A percentile compares a stretch with the other conserved stretches of the same genome.
phyloP scores from a whole-genome alignment of 2,888 invertebrate genomes.

The Lasioglossum figueresi region DNA sequence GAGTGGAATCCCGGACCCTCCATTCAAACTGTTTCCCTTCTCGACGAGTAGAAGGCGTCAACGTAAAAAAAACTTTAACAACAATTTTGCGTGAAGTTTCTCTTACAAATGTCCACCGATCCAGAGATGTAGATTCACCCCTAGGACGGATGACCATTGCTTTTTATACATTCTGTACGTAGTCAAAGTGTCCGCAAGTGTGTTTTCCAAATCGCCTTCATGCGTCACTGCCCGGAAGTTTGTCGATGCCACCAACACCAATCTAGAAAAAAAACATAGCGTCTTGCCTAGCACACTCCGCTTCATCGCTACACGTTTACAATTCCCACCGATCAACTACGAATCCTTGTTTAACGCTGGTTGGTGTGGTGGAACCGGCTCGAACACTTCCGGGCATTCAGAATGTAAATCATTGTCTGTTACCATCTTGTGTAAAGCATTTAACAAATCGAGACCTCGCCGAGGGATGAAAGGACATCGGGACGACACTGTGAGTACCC shows the following conservation, averaged over 20 bases:
- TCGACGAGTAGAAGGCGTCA: too few species aligned
- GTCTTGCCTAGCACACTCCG: not conserved
- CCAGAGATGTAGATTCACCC: too few species aligned
- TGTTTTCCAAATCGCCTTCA: not conserved
- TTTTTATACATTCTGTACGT: too few species aligned
- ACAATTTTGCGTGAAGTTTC: too few species aligned
- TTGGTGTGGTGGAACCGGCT: not conserved
- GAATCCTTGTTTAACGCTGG: not conserved
- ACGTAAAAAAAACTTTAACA: too few species aligned
- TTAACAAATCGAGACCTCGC: not conserved
- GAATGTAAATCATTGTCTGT: not conserved
- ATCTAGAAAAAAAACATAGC: not conserved
- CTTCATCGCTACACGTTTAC: not conserved
- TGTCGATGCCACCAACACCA: not conserved
- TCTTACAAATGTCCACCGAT: too few species aligned
- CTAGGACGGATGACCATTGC: too few species aligned
- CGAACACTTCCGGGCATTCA: not conserved
- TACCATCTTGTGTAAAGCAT: not conserved
- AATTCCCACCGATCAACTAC: not conserved
- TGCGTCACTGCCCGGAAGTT: not conserved
- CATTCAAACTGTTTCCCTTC: too few species aligned
- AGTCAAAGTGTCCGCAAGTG: too few species aligned
- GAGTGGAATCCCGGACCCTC: too few species aligned
- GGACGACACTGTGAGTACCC: constrained; percentile 17
- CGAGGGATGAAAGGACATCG: constrained; percentile 2